phyloP scores from a whole-genome alignment of 2,888 invertebrate genomes.

The Agonum fuliginosum region DNA sequence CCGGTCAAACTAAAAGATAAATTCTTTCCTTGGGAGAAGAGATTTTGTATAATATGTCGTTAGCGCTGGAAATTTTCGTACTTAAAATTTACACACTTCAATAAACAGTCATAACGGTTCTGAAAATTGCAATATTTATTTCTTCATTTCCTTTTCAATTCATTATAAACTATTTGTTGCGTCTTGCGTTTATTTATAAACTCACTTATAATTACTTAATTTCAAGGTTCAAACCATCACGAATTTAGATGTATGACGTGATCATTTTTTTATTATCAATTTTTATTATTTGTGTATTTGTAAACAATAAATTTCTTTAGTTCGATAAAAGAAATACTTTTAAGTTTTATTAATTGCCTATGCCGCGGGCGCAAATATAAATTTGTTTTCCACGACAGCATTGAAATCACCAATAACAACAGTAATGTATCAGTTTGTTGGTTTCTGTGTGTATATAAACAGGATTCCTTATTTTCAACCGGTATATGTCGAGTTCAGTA shows the following conservation, averaged over 20 bases:
- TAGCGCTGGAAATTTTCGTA: not conserved
- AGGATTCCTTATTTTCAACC: constrained; percentile 13
- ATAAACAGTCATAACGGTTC: too few relatives aligned
- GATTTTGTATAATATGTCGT: constrained; percentile 5
- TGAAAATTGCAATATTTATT: too few relatives aligned
- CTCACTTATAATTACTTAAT: not conserved
- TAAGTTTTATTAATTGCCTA: constrained; percentile 3
- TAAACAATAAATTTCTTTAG: not conserved
- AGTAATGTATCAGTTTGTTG: not conserved
- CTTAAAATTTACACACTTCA: too few relatives aligned
- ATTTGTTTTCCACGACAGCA: not conserved
- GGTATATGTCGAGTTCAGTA: constrained; percentile 2
- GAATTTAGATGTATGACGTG: not conserved
- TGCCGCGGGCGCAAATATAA: not conserved
- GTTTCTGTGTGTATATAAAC: constrained; percentile 9
- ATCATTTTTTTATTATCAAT: not conserved
- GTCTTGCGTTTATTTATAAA: too few relatives aligned
- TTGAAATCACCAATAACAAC: constrained; percentile 8
- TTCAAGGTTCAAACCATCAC: constrained; percentile 16
- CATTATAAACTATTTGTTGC: too few relatives aligned
- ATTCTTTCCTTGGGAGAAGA: constrained; percentile 15
- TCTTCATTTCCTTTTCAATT: too few relatives aligned
- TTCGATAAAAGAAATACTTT: not conserved
- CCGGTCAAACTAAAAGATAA: not conserved
- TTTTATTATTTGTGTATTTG: not conserved